A percentile compares a stretch with the other conserved stretches of the same genome.
These are phyloP conservation scores for Diplodus sargus DNA, from an alignment of 2,797 vertebrate genomes.

Conservation along the genomic window DNA sequence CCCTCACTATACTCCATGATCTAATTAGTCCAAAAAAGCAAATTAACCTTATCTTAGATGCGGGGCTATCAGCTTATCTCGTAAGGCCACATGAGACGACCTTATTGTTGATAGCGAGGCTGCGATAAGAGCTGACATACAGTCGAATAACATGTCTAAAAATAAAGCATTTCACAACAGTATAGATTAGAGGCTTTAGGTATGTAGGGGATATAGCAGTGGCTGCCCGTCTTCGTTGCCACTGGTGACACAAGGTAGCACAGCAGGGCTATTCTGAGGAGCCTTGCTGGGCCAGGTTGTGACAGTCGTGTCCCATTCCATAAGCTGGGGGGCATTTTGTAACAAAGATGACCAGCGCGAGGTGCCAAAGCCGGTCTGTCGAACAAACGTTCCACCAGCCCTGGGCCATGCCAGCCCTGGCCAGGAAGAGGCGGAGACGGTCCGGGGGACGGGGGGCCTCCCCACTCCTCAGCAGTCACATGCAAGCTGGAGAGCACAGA, in stretches of 20 bases:
- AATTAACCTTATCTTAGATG: constrained; percentile 69
- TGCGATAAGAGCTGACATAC: constrained; percentile 50
- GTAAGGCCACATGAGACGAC: constrained; percentile 37
- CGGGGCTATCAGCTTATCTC: constrained; percentile 49
- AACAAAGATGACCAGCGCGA: constrained; percentile 78
- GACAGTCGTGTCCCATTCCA: constrained; percentile 74
- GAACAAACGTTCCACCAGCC: constrained; percentile 64
- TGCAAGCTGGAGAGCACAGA: constrained; percentile 52
- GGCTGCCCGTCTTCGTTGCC: constrained; percentile 11
- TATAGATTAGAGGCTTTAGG: constrained; percentile 22
- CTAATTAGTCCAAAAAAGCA: constrained; percentile 69
- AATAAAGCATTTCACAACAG: constrained; percentile 16
- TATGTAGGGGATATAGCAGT: constrained; percentile 7
- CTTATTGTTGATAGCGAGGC: constrained; percentile 38
- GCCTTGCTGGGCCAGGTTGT: constrained; percentile 61
- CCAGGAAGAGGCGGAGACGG: constrained; percentile 46
- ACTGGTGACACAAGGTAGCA: constrained; percentile 67
- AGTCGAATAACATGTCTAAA: constrained; percentile 22
- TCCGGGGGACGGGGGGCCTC: constrained; percentile 14
- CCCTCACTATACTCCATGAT: constrained; percentile 37
- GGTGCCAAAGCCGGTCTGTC: constrained; percentile 78
- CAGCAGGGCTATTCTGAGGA: constrained; percentile 57
- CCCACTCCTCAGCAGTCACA: constrained; percentile 20
- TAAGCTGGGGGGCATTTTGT: constrained; percentile 76
- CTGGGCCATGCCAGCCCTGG: constrained; percentile 53